Conservation (phyloP, 2,797 vertebrate genomes). For the Microchirus variegatus region DNA sequence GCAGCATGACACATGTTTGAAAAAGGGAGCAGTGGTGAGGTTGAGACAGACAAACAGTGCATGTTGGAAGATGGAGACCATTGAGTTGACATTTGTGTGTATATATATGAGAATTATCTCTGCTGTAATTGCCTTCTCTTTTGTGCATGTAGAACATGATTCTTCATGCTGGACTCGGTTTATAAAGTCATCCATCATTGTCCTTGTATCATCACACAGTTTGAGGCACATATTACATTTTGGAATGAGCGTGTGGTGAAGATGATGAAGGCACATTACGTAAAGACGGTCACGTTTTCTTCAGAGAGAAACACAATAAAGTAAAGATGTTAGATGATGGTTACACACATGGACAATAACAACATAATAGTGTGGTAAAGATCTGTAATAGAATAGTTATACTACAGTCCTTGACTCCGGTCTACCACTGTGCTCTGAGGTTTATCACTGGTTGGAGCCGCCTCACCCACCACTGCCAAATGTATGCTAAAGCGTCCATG, state of each 20-base stretch:
- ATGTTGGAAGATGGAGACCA: conserved; percentile 15
- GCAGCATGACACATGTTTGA: conserved; percentile 13
- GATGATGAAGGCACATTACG: conserved; percentile 27
- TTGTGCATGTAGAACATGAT: conserved; percentile 51
- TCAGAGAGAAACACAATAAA: neutral
- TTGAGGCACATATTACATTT: conserved; percentile 36
- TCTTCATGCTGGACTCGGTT: conserved; percentile 36
- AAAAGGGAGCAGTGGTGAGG: neutral
- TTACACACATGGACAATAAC: too few species aligned
- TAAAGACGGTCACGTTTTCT: conserved; percentile 13
- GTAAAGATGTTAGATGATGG: too few species aligned
- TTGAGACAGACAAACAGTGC: neutral
- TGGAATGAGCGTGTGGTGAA: conserved; percentile 27
- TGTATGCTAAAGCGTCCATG: too few species aligned
- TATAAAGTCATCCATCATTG: conserved; percentile 61
- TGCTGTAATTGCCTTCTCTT: conserved; percentile 59
- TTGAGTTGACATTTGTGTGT: conserved; percentile 40
- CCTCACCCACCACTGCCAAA: too few species aligned
- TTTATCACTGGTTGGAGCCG: too few species aligned
- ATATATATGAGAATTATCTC: conserved; percentile 42
- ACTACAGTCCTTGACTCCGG: too few species aligned
- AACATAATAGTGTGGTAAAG: too few species aligned
- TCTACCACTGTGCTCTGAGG: too few species aligned
- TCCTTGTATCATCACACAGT: conserved; percentile 30
- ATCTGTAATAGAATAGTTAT: too few species aligned